These are phyloP conservation scores for Stegana nigrithorax DNA, from an alignment of 2,888 invertebrate species.

Conservation along the genomic window DNA sequence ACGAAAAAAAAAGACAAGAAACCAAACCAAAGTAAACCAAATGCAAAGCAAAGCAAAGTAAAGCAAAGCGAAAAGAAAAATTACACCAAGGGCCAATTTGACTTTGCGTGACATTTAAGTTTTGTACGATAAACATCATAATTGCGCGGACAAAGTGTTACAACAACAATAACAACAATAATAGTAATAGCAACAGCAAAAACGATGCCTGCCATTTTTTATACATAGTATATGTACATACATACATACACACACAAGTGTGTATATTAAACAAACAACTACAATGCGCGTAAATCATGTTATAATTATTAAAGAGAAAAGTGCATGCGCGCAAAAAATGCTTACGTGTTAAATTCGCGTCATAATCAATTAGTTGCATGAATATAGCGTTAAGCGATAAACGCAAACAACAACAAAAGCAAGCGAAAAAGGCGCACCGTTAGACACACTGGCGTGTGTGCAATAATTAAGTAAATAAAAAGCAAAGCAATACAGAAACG, in stretches of 20 bases:
- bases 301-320: too few species aligned
- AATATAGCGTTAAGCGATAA: not conserved
- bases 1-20: not conserved
- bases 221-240: constrained; percentile 39
- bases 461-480: too few species aligned
- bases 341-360: not conserved
- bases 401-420: too few species aligned
- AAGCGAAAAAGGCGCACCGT: too few species aligned
- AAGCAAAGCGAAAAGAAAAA: constrained; percentile 14
- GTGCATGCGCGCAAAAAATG: too few species aligned
- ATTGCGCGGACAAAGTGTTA: constrained; percentile 49
- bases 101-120: constrained; percentile 42
- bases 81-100: not conserved
- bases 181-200: too few species aligned
- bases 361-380: not conserved
- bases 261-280: not conserved
- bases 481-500: too few species aligned
- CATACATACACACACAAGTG: constrained; percentile 27
- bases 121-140: constrained; percentile 57
- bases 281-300: too few species aligned
- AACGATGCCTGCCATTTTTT: constrained; percentile 29
- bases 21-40: not conserved
- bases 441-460: too few species aligned
- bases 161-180: too few species aligned
- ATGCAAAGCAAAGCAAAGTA: not conserved